These are phyloP conservation scores for Chelonoidis abingdonii DNA, from an alignment of 2,113 vertebrate genomes.

Conservation along the genomic window DNA sequence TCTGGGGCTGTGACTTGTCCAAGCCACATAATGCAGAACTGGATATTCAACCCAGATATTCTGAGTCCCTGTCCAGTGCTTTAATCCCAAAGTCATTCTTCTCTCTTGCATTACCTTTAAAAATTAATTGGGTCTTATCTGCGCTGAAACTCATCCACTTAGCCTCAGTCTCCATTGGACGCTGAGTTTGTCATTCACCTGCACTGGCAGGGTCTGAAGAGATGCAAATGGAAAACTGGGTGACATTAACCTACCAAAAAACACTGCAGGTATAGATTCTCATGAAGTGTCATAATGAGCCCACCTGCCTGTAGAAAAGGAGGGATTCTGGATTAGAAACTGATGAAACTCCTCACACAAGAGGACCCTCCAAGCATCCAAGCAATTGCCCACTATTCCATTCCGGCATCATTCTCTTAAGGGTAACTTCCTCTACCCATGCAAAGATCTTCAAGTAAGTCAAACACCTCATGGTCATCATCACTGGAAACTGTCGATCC, in stretches of 20 bases:
- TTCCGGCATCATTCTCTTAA: not conserved
- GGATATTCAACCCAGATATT: not conserved
- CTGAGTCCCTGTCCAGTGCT: not conserved
- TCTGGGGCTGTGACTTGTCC: not conserved
- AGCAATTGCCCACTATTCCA: not conserved
- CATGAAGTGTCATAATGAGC: not conserved
- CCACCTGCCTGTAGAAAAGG: not conserved
- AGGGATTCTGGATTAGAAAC: not conserved
- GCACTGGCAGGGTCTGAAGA: not conserved
- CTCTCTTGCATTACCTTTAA: not conserved
- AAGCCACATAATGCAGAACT: not conserved
- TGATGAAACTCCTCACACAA: not conserved
- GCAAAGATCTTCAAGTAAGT: not conserved
- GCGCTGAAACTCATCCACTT: not conserved
- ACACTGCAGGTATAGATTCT: not conserved
- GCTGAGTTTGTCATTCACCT: not conserved
- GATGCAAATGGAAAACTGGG: not conserved
- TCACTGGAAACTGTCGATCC: too few species aligned
- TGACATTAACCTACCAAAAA: not conserved
- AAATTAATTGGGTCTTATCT: not conserved
- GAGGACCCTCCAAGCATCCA: not conserved
- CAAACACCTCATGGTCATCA: not conserved
- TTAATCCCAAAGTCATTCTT: not conserved
- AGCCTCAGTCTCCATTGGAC: not conserved
- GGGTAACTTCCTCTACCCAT: not conserved